Base-by-base conservation (phyloP, 2,113 vertebrate species). In the Fregetta grallaria region DNA sequence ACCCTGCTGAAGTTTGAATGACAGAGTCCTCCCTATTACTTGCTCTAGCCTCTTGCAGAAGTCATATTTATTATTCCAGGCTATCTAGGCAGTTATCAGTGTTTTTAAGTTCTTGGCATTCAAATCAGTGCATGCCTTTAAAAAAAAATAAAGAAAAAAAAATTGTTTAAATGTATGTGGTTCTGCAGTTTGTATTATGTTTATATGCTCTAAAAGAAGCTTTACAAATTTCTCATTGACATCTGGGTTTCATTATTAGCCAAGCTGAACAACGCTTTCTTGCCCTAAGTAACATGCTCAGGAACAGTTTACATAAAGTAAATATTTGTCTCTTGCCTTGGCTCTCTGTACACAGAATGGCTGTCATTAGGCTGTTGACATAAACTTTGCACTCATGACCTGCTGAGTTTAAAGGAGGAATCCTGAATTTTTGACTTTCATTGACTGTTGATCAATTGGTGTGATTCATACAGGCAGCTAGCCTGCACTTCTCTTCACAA, bases 281-380 rank as follows among this genome's bases (percentile, higher is more conserved):
- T 95, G 78, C 78, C 38, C 75, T 70, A 84, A 96, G 90, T 81
- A 95, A 96, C 53, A 45, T 45, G 77, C 71, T 97, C 67, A 90
- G 83, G 63, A 73, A 45, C 83, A 93, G 92, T 94, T 96, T 93
- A 96, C 38, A 76, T 83, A 93, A 86, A 90, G 63, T 95, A 97
- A 97, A 97, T 96, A 96, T 96, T 96, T 97, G 70, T 90, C 73
- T 94, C 83, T 90, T 94, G 71, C 79, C 38, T 86, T 92, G 77
- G 38, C 68, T 90, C 61, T 95, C 61, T 65, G 82, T 67, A 65
- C 19, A 74, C 65, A 86, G 47, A 87, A 74, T 36, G 49, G 47
- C 67, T 94, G 77, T 90, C 86, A 66, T 79, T 68, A 49, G 59
- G 44, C 38, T 86, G 75, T 77, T 96, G 94, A 91, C 72, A 91